These are phyloP conservation scores for Belgica antarctica DNA, from an alignment of 2,888 invertebrate genomes.

Conservation along the genomic window DNA sequence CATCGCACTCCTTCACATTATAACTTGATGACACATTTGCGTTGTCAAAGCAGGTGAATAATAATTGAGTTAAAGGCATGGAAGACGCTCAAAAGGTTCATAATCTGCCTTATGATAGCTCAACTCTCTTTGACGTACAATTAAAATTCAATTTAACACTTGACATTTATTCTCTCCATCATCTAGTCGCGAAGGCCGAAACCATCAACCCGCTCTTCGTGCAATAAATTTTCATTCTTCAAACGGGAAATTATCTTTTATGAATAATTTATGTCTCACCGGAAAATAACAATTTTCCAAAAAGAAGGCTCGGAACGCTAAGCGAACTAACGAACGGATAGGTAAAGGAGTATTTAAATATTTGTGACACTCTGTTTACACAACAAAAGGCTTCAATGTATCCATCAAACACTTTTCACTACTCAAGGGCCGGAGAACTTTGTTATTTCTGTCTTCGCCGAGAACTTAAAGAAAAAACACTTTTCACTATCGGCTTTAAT, in stretches of 20 bases:
- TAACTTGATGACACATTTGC: constrained; percentile 22
- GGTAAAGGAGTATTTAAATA: constrained; percentile 31
- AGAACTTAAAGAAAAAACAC: background rate
- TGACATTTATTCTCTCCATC: constrained; percentile 13
- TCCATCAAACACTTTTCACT: background rate
- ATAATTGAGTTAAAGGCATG: constrained; percentile 32
- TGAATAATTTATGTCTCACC: constrained; percentile 43
- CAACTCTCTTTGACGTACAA: constrained; percentile 23
- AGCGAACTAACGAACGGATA: background rate
- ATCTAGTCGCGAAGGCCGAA: background rate
- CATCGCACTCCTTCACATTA: background rate
- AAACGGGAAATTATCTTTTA: constrained; percentile 13
- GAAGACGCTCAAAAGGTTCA: background rate
- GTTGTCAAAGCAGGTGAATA: constrained; percentile 15
- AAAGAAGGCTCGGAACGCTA: background rate
- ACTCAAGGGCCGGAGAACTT: background rate
- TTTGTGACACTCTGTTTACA: constrained; percentile 42
- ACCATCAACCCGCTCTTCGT: no score
- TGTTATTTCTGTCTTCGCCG: background rate
- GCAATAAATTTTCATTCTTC: background rate
- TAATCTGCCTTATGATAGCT: constrained; percentile 7
- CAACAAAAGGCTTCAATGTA: constrained; percentile 24
- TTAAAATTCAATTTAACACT: constrained; percentile 36
- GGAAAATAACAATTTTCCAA: constrained; percentile 40
- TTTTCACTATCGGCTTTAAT: background rate